Conservation (phyloP, 30 jellyfish, hydroid and myxozoan genomes). For the Pseudorhiza aurosa region DNA sequence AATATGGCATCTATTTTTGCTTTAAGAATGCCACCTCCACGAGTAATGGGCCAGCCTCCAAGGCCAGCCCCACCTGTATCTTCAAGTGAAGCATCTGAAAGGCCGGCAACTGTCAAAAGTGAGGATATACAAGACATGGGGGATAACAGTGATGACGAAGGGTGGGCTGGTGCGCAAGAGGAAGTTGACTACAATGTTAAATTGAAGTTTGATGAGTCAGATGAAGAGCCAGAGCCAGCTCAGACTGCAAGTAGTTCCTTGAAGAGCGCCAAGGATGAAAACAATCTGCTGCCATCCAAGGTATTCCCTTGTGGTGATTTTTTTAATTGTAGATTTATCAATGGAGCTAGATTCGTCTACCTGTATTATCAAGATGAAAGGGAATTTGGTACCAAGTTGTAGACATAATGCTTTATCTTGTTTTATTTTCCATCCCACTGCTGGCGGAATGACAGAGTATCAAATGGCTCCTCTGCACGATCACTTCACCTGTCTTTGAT, state of each 20-base stretch:
- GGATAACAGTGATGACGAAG: slow-evolving; percentile 77
- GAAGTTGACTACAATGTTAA: slow-evolving; percentile 95
- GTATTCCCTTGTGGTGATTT: too few relatives aligned
- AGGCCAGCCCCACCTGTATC: slow-evolving; percentile 36
- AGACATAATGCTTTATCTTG: too few relatives aligned
- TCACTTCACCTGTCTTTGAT: too few relatives aligned
- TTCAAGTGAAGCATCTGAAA: slow-evolving; percentile 48
- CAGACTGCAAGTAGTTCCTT: slow-evolving; percentile 4
- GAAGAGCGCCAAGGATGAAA: background rate
- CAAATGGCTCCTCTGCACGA: too few relatives aligned
- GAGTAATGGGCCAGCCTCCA: slow-evolving; percentile 60
- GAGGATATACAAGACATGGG: slow-evolving; percentile 66
- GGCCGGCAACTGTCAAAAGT: slow-evolving; percentile 72
- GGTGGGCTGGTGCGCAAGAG: slow-evolving; percentile 98
- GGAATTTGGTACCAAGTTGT: too few relatives aligned
- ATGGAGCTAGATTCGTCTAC: too few relatives aligned
- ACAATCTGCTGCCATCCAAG: slow-evolving; percentile 1
- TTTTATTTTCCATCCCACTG: too few relatives aligned
- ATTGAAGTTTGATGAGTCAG: slow-evolving; percentile 91
- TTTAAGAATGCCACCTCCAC: slow-evolving; percentile 81
- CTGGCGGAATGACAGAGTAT: too few relatives aligned
- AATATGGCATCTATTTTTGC: background rate
- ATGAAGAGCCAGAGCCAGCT: slow-evolving; percentile 64
- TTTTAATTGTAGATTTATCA: too few relatives aligned
- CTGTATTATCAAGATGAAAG: too few relatives aligned